Evolutionary conservation across 2,113 vertebrate genomes (phyloP).

Genomic region (Chaetura pelagica): DNA sequence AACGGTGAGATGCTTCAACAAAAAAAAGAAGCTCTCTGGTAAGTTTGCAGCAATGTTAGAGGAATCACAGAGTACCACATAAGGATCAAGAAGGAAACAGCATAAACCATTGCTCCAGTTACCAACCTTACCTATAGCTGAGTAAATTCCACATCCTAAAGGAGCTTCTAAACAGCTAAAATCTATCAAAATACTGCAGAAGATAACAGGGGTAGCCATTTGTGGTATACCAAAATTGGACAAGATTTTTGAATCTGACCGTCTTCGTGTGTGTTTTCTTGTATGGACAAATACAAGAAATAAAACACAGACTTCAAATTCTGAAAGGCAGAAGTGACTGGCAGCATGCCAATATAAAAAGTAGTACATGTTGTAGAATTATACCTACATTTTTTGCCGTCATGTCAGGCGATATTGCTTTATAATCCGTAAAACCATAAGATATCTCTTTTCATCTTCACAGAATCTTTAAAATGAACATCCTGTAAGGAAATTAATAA

Average conservation of each 20-base stretch:
- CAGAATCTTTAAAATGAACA: slow-evolving; percentile 63
- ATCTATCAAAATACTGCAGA: background rate
- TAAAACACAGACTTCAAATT: background rate
- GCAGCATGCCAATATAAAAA: background rate
- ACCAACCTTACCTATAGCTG: background rate
- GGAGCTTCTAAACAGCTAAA: background rate
- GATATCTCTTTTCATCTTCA: slow-evolving; percentile 69
- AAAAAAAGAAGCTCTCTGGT: background rate
- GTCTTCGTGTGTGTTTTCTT: background rate
- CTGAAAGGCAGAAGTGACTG: background rate
- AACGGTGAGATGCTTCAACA: background rate
- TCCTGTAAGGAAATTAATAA: slow-evolving; percentile 68
- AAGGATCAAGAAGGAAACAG: background rate
- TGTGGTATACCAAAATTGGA: background rate
- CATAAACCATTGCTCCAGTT: background rate
- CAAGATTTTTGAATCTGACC: background rate
- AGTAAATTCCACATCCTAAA: background rate
- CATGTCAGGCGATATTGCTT: slow-evolving; percentile 74
- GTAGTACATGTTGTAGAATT: background rate
- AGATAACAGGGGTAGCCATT: background rate
- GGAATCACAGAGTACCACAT: background rate
- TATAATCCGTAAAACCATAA: slow-evolving; percentile 72
- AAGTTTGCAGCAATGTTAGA: background rate
- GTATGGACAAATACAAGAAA: background rate
- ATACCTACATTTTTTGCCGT: slow-evolving; percentile 81